Conservation (phyloP, 2,888 invertebrate genomes). For the Chymomyza amoena region DNA sequence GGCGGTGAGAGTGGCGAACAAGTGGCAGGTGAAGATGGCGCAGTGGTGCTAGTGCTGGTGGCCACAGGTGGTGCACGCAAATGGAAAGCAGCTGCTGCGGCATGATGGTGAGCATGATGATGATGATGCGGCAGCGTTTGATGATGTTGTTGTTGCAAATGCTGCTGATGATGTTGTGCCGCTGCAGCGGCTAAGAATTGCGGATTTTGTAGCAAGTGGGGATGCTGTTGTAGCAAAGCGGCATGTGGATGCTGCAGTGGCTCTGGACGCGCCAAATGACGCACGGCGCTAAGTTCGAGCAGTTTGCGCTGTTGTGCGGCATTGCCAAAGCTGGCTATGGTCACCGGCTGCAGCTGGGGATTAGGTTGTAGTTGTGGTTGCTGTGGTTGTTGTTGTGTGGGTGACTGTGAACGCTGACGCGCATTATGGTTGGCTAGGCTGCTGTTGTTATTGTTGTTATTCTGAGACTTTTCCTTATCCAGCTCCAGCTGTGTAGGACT, state of each 20-base stretch:
- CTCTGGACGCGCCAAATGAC: slow-evolving; percentile 75
- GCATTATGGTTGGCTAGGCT: slow-evolving; percentile 30
- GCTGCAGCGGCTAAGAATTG: slow-evolving; percentile 74
- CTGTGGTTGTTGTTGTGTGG: slow-evolving; percentile 23
- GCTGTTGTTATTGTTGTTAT: slow-evolving; percentile 52
- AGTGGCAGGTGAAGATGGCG: slow-evolving; percentile 66
- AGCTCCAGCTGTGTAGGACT: slow-evolving; percentile 66
- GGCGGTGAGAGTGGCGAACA: slow-evolving; percentile 73
- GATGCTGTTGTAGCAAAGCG: slow-evolving; percentile 72
- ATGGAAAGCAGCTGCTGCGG: slow-evolving; percentile 60
- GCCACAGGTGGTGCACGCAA: slow-evolving; percentile 54
- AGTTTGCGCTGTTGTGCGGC: slow-evolving; percentile 69
- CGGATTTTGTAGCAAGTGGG: slow-evolving; percentile 74
- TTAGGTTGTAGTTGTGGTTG: slow-evolving; percentile 17
- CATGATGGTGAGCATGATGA: slow-evolving; percentile 49
- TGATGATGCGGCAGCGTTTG: slow-evolving; percentile 54
- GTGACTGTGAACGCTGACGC: background rate
- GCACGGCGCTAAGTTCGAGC: slow-evolving; percentile 62
- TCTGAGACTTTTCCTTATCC: slow-evolving; percentile 56
- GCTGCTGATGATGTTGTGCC: slow-evolving; percentile 67
- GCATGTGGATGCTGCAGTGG: slow-evolving; percentile 76
- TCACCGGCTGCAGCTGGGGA: slow-evolving; percentile 48
- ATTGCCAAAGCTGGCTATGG: slow-evolving; percentile 37
- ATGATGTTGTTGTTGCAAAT: slow-evolving; percentile 52
- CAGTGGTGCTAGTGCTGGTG: slow-evolving; percentile 40